Conservation (phyloP, 2,797 vertebrate species). For the Graptemys geographica region DNA sequence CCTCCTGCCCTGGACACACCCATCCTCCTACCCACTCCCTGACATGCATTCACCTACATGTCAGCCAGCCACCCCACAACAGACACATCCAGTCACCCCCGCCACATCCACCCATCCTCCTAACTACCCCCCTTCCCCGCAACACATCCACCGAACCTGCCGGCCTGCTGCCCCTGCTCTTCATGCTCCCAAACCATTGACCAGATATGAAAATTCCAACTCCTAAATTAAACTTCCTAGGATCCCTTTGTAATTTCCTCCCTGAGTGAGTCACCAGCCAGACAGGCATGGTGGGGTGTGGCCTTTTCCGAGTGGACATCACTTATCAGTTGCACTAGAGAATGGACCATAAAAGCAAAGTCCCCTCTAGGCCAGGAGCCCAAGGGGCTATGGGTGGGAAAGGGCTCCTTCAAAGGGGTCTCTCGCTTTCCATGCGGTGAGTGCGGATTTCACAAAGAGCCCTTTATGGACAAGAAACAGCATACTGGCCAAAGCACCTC, state of each 20-base stretch:
- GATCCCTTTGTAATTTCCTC: neutral
- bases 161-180: no score
- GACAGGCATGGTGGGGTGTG: no score
- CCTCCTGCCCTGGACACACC: no score
- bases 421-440: fast-evolving
- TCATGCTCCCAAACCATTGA: neutral
- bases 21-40: no score
- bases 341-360: neutral
- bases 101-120: no score
- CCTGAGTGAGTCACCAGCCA: neutral
- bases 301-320: no score
- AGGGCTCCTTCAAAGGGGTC: neutral
- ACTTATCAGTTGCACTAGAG: neutral
- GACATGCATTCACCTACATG: no score
- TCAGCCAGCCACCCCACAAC: no score
- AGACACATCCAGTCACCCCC: no score
- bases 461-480: neutral
- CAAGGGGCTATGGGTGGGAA: neutral
- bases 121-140: no score
- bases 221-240: neutral
- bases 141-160: no score
- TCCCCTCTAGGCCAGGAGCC: neutral
- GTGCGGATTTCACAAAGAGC: neutral
- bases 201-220: neutral
- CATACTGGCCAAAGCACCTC: neutral